A percentile compares a stretch with the other conserved stretches of the same genome.
phyloP scores from a whole-genome alignment of 2,888 invertebrate species.

The Romanomermis culicivorax region DNA sequence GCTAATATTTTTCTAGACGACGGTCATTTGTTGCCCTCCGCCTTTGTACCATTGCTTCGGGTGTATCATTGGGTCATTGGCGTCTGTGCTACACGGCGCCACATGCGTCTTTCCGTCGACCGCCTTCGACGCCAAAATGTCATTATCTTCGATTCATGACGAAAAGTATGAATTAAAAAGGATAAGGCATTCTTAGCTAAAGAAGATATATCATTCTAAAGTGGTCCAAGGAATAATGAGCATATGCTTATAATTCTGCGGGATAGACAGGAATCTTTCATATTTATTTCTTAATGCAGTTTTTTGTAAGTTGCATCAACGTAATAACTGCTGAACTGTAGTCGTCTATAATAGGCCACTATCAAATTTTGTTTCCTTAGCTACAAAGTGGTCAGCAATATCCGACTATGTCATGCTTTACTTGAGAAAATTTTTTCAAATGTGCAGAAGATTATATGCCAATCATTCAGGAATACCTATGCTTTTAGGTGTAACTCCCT shows the following conservation, averaged over 20 bases:
- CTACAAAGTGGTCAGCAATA: no score
- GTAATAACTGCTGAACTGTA: no score
- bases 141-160: slow-evolving; percentile 42
- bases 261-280: no score
- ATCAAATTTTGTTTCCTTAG: no score
- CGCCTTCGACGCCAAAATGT: slow-evolving; percentile 39
- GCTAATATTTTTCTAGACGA: slow-evolving; percentile 18
- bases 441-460: no score
- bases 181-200: slow-evolving; percentile 7
- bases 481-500: slow-evolving; percentile 43
- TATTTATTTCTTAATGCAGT: no score
- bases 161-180: slow-evolving; percentile 40
- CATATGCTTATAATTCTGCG: background rate
- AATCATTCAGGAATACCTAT: no score
- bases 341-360: no score
- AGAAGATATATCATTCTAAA: slow-evolving; percentile 1
- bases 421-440: no score
- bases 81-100: slow-evolving; percentile 36
- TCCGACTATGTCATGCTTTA: no score
- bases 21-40: slow-evolving; percentile 38
- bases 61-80: slow-evolving; percentile 41
- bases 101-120: slow-evolving; percentile 32
- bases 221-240: background rate
- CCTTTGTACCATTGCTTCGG: slow-evolving; percentile 67
- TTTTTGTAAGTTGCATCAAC: no score